Base-by-base conservation (phyloP, 2,113 vertebrate species). In the Tursiops truncatus region DNA sequence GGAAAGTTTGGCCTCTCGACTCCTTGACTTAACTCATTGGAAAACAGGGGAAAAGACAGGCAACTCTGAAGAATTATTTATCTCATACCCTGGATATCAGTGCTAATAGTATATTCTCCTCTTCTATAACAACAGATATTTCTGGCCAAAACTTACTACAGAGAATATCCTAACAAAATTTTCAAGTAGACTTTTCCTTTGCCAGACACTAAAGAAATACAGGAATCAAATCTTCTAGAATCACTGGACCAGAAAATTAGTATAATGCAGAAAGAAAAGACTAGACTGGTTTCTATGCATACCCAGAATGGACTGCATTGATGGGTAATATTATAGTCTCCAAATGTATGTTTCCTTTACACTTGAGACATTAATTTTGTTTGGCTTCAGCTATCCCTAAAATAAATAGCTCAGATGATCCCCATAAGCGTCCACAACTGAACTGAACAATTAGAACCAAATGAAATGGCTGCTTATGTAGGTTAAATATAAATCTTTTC, bases 381-480 rank as follows among this genome's bases (percentile, higher is more conserved):
- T 60, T 91, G 56, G 25, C 8, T 70, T 90, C 65, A 90, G 41
- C 41, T 82, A 90, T 62, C 28, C 47, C 33, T 87, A 87, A 83
- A 95, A 93, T 74, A 86, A 90, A 63, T 91, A 53, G 89, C 50
- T 94, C 83, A 77, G 10, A 82, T 65, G 41, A 88, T 87, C 11
- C 33, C 44, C 60, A 44, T 20, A 77, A 50, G n/a, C 33, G 31
- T 8, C n/a, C 41, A 53, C 80, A 93, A 86, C 26, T 85, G 86
- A 83, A 92, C 82, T 93, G 13, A 76, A 89, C 41, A 73, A 94
- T 77, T 65, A 83, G 56, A 89, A 58, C 20, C 44, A 95, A 79
- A 94, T 85, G 60, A 90, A 90, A 92, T 62, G 71, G 15, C 12
- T 91, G 31, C 80, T 53, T 31, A 26, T 53, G 5, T 62, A 82